phyloP scores from a whole-genome alignment of 2,113 vertebrate genomes.

The Paratilapia polleni region DNA sequence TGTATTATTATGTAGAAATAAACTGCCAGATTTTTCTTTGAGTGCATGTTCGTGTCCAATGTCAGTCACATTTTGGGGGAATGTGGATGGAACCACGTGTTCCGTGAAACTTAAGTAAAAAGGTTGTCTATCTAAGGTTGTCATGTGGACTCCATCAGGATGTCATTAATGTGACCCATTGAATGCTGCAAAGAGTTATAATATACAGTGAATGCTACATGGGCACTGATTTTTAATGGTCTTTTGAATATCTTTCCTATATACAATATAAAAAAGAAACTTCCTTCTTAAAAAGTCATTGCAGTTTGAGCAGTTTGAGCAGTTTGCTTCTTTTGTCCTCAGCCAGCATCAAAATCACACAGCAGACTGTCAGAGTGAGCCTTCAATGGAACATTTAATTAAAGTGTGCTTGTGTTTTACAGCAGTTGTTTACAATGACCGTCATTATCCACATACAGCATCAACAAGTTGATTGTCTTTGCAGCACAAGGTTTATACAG shows the following conservation, averaged over 20 bases:
- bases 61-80: background rate
- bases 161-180: background rate
- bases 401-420: background rate
- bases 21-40: conserved; percentile 9
- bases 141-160: background rate
- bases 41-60: conserved; percentile 25
- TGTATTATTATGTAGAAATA: too few species aligned
- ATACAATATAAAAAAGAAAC: conserved; percentile 11
- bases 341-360: background rate
- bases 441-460: background rate
- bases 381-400: background rate
- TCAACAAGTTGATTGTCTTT: conserved; percentile 7
- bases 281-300: background rate
- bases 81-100: background rate
- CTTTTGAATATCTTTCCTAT: background rate
- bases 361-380: background rate
- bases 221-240: background rate
- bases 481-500: background rate
- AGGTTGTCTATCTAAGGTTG: background rate
- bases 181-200: background rate
- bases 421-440: background rate
- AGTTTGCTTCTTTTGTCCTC: background rate
- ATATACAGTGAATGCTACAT: background rate
- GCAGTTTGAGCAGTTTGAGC: too few species aligned
- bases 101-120: background rate